phyloP scores from a whole-genome alignment of 2,797 vertebrate species.

The Halcyon chelicuti region DNA sequence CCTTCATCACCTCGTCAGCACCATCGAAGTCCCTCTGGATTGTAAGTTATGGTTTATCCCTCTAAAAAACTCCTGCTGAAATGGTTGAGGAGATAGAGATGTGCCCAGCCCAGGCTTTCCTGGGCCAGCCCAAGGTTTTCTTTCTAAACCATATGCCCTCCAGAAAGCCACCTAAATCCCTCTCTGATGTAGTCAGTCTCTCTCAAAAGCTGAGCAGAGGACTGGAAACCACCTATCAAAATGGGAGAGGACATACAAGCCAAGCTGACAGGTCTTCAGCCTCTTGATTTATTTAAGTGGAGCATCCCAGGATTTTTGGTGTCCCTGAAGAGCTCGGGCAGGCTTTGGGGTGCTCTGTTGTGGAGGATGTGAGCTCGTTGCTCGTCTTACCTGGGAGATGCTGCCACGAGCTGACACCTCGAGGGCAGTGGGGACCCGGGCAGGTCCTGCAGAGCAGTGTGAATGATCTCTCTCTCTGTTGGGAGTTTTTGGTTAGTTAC shows the following conservation, averaged over 20 bases:
- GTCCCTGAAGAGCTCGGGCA: background rate
- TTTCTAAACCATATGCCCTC: background rate
- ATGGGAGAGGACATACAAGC: background rate
- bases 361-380: background rate
- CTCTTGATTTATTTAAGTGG: background rate
- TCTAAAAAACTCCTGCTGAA: fast-evolving
- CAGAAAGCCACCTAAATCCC: background rate
- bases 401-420: background rate
- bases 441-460: background rate
- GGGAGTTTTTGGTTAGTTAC: background rate
- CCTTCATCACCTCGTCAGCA: slow-evolving; percentile 75
- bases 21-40: slow-evolving; percentile 92
- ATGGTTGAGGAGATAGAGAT: background rate
- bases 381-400: background rate
- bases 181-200: background rate
- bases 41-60: slow-evolving; percentile 81
- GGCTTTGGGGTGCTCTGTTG: background rate
- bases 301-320: background rate
- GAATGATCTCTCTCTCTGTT: background rate
- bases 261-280: background rate
- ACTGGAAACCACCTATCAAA: background rate
- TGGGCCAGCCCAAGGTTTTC: background rate
- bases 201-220: background rate
- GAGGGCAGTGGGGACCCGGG: background rate
- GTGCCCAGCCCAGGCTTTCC: background rate